Evolutionary conservation across 2,113 vertebrate genomes (phyloP).

Genomic region (Micromys minutus): DNA sequence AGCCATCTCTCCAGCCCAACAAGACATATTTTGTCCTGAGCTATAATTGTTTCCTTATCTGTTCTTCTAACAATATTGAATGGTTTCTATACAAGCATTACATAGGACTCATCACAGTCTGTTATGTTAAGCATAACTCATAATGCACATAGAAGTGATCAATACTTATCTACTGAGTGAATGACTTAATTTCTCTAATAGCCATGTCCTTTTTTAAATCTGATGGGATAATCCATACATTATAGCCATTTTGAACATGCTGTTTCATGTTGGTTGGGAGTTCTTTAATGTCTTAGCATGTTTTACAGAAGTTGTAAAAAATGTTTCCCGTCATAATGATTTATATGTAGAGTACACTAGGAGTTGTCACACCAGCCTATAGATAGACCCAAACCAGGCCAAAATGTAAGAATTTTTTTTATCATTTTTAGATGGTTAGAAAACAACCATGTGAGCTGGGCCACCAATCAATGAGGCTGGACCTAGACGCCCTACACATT

Average conservation of each 20-base stretch:
- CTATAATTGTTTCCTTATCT: conserved; percentile 35
- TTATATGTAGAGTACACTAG: not conserved
- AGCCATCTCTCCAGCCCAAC: too few species aligned
- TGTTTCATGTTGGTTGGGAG: not conserved
- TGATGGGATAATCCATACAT: not conserved
- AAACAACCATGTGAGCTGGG: not conserved
- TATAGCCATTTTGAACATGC: not conserved
- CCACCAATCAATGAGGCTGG: too few species aligned
- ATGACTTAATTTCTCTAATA: conserved; percentile 53
- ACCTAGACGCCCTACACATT: too few species aligned
- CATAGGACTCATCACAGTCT: not conserved
- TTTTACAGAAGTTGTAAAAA: conserved; percentile 32
- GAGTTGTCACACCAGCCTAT: not conserved
- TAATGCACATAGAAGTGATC: conserved; percentile 7
- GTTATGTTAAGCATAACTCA: conserved; percentile 40
- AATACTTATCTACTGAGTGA: conserved; percentile 37
- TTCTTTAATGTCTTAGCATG: conserved; percentile 9
- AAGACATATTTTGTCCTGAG: not conserved
- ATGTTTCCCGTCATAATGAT: not conserved
- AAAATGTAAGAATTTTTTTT: not conserved
- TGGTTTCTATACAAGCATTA: conserved; percentile 23
- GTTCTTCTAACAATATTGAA: conserved; percentile 30
- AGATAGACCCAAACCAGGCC: not conserved
- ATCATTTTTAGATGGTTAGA: not conserved
- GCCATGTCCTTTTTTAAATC: not conserved